These are phyloP conservation scores for Chaetogeoica ovagalla DNA, from an alignment of 2,888 invertebrate species.

Conservation along the genomic window DNA sequence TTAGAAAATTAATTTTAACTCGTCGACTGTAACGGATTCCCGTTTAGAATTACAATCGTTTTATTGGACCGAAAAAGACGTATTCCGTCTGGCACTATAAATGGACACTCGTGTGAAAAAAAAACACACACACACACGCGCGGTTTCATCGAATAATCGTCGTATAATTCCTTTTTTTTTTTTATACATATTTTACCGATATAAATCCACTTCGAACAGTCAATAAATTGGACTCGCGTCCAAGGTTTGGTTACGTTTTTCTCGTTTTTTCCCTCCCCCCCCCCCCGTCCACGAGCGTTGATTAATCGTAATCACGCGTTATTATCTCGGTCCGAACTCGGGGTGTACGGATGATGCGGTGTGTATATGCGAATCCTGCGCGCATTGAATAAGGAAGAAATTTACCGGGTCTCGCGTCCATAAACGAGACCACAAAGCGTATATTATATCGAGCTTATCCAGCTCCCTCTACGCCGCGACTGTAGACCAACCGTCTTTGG, in stretches of 20 bases:
- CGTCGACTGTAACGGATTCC: no score
- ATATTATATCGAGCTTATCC: not conserved
- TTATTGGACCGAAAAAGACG: no score
- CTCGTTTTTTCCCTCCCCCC: not conserved
- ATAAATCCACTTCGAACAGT: no score
- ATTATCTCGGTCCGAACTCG: constrained; percentile 17
- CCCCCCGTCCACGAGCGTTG: not conserved
- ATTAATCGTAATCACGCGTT: constrained; percentile 49
- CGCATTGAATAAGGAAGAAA: constrained; percentile 51
- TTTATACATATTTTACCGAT: no score
- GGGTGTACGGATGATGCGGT: not conserved
- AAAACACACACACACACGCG: no score
- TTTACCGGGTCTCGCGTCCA: constrained; percentile 48
- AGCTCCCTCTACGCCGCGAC: not conserved
- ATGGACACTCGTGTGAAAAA: no score
- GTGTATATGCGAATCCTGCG: not conserved
- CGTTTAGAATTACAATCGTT: no score
- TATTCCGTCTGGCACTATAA: no score
- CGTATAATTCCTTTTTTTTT: no score
- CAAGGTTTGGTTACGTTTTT: not conserved
- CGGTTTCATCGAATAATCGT: no score
- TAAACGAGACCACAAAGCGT: constrained; percentile 41
- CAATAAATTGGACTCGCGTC: not conserved
- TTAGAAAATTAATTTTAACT: no score
- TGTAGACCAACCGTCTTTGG: constrained; percentile 32